Evolutionary conservation across 2,797 vertebrate species (phyloP).

Genomic region (Pipistrellus pygmaeus): DNA sequence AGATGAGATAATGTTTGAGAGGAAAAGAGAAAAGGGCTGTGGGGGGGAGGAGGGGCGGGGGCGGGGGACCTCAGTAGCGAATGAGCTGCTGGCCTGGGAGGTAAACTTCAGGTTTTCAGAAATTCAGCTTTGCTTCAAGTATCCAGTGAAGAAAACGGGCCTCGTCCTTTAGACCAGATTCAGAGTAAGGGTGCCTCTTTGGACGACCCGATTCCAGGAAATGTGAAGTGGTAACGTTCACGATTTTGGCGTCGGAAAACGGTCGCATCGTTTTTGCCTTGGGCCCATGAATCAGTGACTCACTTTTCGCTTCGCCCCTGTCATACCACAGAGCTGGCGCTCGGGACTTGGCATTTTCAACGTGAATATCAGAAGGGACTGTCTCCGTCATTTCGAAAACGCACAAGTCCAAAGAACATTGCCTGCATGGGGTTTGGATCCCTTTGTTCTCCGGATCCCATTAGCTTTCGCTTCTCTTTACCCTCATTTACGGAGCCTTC

Average conservation of each 20-base stretch:
- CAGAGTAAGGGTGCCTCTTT: not conserved
- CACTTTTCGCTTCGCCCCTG: not conserved
- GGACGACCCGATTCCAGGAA: not conserved
- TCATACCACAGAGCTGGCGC: not conserved
- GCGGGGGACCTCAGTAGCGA: slow-evolving; percentile 48
- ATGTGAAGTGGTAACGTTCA: not conserved
- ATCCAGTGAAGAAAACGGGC: not conserved
- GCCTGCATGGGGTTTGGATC: not conserved
- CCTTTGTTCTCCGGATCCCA: not conserved
- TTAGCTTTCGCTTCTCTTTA: slow-evolving; percentile 10
- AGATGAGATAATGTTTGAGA: slow-evolving; percentile 87
- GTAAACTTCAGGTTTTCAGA: slow-evolving; percentile 12
- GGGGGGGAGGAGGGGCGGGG: slow-evolving; percentile 61
- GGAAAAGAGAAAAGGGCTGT: slow-evolving; percentile 55
- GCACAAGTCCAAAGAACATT: not conserved
- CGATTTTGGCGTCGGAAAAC: not conserved
- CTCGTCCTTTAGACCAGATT: not conserved
- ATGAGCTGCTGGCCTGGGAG: not conserved
- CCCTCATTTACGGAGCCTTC: not conserved
- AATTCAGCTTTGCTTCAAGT: slow-evolving; percentile 39
- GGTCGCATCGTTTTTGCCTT: accelerated
- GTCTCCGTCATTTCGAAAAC: slow-evolving; percentile 2
- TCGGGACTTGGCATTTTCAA: not conserved
- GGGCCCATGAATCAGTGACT: not conserved
- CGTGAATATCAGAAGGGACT: not conserved